These are phyloP conservation scores for Protodeltote pygarga DNA, from an alignment of 2,888 invertebrate species.

Conservation along the genomic window DNA sequence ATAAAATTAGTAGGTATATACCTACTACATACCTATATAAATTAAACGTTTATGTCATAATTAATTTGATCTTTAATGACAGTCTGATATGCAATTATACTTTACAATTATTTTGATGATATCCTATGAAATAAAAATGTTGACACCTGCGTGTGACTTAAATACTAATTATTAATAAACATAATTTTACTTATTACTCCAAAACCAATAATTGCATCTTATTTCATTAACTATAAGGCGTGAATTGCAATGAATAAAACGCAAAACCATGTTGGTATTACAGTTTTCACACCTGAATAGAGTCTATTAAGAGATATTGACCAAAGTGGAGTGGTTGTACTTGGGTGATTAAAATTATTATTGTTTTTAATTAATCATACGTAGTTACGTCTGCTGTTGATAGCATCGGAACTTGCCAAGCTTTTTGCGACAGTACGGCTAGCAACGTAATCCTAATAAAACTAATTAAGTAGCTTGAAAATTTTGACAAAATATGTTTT, in stretches of 20 bases:
- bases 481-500: no score
- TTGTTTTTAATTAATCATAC: constrained; percentile 78
- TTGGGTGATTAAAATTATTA: constrained; percentile 71
- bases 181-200: background rate
- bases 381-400: constrained; percentile 69
- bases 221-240: background rate
- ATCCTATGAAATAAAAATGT: constrained; percentile 22
- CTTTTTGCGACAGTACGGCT: constrained; percentile 69
- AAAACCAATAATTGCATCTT: constrained; percentile 3
- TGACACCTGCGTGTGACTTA: constrained; percentile 41
- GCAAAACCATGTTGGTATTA: constrained; percentile 8
- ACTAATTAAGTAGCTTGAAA: background rate
- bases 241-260: background rate
- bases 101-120: constrained; percentile 43
- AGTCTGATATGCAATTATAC: constrained; percentile 38
- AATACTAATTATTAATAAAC: constrained; percentile 23
- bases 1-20: no score
- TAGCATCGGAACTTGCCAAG: constrained; percentile 68
- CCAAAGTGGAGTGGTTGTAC: constrained; percentile 43
- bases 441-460: constrained; percentile 46
- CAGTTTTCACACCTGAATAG: constrained; percentile 40
- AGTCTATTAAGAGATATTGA: constrained; percentile 45
- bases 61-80: constrained; percentile 44
- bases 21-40: constrained; percentile 11
- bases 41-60: constrained; percentile 30